phyloP scores from a whole-genome alignment of 2,888 invertebrate species.

The Rhynchonema sp. region DNA sequence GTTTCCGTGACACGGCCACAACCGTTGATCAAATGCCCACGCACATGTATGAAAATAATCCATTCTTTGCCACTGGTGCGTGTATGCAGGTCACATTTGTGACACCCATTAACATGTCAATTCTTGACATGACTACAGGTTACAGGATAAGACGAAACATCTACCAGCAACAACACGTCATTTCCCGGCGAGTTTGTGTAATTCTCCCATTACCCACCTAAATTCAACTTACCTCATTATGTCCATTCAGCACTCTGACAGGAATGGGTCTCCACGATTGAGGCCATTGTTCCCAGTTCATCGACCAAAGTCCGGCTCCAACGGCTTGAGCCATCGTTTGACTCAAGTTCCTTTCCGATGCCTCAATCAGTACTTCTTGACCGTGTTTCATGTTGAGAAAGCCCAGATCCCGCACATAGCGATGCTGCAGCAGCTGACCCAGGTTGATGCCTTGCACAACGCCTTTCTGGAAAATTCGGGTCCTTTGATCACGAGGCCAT shows the following conservation, averaged over 20 bases:
- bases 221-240: no score
- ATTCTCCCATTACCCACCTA: no score
- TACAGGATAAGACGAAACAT: no score
- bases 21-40: no score
- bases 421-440: not conserved
- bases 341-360: not conserved
- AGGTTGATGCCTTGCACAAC: not conserved
- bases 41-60: not conserved
- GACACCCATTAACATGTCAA: not conserved
- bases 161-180: no score
- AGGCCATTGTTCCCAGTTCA: not conserved
- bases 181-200: no score
- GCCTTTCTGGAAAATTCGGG: not conserved
- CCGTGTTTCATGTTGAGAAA: not conserved
- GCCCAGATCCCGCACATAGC: not conserved
- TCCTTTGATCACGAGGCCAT: no score
- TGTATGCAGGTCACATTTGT: not conserved
- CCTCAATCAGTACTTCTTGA: not conserved
- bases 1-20: no score
- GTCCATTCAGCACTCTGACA: no score
- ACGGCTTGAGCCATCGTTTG: not conserved
- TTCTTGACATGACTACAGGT: not conserved
- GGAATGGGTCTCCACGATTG: not conserved
- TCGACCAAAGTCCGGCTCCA: not conserved
- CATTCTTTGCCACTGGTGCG: not conserved